Conservation (phyloP, 2,113 vertebrate species). For the Pelmatolapia mariae region DNA sequence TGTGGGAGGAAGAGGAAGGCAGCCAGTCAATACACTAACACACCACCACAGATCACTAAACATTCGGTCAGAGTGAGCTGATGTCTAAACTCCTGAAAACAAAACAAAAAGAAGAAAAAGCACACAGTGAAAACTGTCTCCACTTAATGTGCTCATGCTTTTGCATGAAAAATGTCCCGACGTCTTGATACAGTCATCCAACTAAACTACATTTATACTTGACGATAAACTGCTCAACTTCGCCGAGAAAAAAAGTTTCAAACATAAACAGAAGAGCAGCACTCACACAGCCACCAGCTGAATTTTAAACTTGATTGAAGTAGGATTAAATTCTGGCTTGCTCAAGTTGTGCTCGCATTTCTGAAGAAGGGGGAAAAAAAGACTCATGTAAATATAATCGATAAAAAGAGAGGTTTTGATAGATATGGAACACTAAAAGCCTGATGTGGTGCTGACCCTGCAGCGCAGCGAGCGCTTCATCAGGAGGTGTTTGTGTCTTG, state of each 20-base stretch:
- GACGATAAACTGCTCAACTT: not conserved
- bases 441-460: constrained; percentile 72
- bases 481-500: constrained; percentile 95
- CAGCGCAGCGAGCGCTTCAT: constrained; percentile 97
- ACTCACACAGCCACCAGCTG: constrained; percentile 98
- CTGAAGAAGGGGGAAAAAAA: constrained; percentile 59
- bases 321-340: constrained; percentile 98
- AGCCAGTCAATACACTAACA: not conserved
- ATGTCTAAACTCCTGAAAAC: not conserved
- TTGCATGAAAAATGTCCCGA: not conserved
- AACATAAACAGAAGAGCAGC: not conserved
- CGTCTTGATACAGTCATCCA: not conserved
- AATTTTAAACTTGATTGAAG: constrained; percentile 99
- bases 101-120: not conserved
- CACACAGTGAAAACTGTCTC: not conserved
- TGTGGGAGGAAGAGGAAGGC: constrained; percentile 43
- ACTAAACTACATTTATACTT: not conserved
- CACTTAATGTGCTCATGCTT: not conserved
- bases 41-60: not conserved
- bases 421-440: not conserved
- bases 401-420: not conserved
- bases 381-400: not conserved
- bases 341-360: constrained; percentile 99
- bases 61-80: not conserved
- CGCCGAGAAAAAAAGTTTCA: not conserved